Base-by-base conservation (phyloP, 2,797 vertebrate genomes). In the Phataginus tricuspis region DNA sequence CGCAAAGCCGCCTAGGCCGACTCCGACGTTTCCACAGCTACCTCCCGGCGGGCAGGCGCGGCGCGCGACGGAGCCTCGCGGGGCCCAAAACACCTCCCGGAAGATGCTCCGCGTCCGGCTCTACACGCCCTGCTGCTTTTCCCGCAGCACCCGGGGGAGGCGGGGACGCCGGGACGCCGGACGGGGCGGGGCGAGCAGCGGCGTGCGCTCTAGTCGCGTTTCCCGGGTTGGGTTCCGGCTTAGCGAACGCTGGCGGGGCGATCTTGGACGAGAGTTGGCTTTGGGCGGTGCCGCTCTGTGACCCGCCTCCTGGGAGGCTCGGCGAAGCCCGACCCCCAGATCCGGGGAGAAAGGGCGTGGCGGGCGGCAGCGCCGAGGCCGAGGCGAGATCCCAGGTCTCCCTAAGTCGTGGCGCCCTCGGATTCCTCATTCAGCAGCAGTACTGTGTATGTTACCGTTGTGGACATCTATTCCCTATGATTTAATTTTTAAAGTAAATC, bases 121-220 rank as follows among this genome's bases (percentile, higher is more conserved):
- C 64, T 7, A 0, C 2, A 0, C 18, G 29, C 4, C 0, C 0
- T 0, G 2, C 0, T 3, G 21, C 19, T 5, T 16, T 39, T 49
- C 21, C 0, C 4, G 0, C 39, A 53, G 88, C 84, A 84, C 90
- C 74, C n/a, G 5, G 69, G 34, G 61, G 59, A 66, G n/a, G 21
- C n/a, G 69, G 42, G 61, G 59, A 66, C 29, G 21, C n/a, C 21
- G 3, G 49, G 72, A 34, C 19, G 49, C 49, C 31, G 49, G 13
- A 0, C 15, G 3, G 34, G 84, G 95, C 68, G 90, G 92, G 53
- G 57, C 34, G 0, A 21, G 55, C 21, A 3, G 84, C 51, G 7
- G 21, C 9, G 68, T 11, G 55, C 23, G 45, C 55, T 0, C 2
- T 0, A 7, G 55, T 4, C 29, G 0, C 1, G 19, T 31, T 75